A percentile compares a stretch with the other conserved stretches of the same genome.
phyloP scores from a whole-genome alignment of 2,888 invertebrate genomes.

The Coremacera marginata region DNA sequence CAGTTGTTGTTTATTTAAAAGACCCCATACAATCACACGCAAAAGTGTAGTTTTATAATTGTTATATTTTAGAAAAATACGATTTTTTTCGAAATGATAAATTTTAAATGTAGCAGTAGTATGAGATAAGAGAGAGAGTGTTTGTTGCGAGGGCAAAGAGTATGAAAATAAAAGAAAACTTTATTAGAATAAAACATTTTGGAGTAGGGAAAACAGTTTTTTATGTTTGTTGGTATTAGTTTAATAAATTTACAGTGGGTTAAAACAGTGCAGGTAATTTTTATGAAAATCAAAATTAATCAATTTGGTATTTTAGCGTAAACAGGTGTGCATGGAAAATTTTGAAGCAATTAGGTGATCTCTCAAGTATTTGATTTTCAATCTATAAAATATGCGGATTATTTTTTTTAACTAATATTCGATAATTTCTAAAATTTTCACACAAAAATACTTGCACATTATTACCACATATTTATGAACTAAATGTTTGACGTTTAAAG shows the following conservation, averaged over 20 bases:
- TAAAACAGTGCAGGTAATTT: not conserved
- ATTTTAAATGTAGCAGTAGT: conserved; percentile 1
- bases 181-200: conserved; percentile 11
- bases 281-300: conserved; percentile 8
- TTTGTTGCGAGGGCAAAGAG: not conserved
- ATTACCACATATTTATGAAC: too few species aligned
- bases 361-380: not conserved
- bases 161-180: conserved; percentile 34
- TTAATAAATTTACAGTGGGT: conserved; percentile 2
- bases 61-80: conserved; percentile 4
- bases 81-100: not conserved
- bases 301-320: too few species aligned
- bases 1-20: conserved; percentile 9
- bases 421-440: too few species aligned
- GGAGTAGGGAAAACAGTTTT: not conserved
- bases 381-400: too few species aligned
- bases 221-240: not conserved
- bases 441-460: too few species aligned
- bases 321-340: not conserved
- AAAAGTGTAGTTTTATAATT: not conserved
- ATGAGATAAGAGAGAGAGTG: not conserved
- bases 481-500: too few species aligned
- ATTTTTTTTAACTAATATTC: too few species aligned
- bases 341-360: not conserved
- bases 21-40: not conserved